A percentile compares a stretch with the other conserved stretches of the same genome.
phyloP scores from a whole-genome alignment of 2,797 vertebrate genomes.

The Pangasius djambal region DNA sequence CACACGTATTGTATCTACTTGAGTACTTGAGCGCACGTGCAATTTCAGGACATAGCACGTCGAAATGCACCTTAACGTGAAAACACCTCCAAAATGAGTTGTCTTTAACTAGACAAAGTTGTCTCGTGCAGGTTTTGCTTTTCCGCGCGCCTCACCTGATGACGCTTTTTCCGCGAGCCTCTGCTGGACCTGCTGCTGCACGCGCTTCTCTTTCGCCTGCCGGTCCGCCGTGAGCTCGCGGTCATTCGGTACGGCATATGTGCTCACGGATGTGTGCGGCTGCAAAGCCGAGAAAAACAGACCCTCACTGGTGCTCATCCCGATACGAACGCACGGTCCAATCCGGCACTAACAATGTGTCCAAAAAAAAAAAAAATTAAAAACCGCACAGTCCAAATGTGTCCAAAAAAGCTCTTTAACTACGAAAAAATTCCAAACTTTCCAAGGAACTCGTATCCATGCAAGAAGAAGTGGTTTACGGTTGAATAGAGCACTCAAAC shows the following conservation, averaged over 20 bases:
- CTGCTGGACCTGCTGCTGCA: constrained; percentile 91
- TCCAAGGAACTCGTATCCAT: neutral
- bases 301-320: constrained; percentile 69
- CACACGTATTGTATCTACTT: neutral
- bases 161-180: constrained; percentile 83
- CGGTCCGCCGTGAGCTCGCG: constrained; percentile 74
- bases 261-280: constrained; percentile 85
- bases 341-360: neutral
- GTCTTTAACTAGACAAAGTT: neutral
- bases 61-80: neutral
- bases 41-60: neutral
- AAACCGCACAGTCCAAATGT: neutral
- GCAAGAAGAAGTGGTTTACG: neutral
- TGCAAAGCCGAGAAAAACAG: constrained; percentile 89
- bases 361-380: neutral
- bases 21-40: neutral
- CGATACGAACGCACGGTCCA: constrained; percentile 22
- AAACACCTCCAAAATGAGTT: neutral
- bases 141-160: constrained; percentile 37
- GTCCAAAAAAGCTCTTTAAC: neutral
- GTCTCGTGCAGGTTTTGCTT: neutral
- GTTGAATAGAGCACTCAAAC: neutral
- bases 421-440: neutral
- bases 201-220: constrained; percentile 77
- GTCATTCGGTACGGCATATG: constrained; percentile 86